phyloP scores from a whole-genome alignment of 2,113 vertebrate species.

The Sinocyclocheilus rhinocerous region DNA sequence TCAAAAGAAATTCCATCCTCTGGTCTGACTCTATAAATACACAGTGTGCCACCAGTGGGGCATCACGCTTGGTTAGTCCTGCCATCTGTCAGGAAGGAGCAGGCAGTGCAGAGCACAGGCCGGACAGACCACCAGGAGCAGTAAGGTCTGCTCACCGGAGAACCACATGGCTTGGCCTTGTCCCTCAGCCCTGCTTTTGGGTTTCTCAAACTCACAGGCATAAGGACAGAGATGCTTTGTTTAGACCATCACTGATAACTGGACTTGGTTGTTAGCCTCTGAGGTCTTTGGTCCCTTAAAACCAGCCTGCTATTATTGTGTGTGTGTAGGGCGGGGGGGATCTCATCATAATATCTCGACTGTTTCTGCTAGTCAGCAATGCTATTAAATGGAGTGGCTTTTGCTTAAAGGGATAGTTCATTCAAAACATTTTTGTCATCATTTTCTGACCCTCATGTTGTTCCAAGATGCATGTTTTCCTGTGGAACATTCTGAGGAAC shows the following conservation, averaged over 20 bases:
- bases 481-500: not conserved
- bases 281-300: conserved; percentile 15
- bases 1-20: conserved; percentile 25
- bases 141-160: not conserved
- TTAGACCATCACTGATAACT: not conserved
- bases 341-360: not conserved
- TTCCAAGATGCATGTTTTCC: not conserved
- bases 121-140: conserved; percentile 25
- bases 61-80: conserved; percentile 24
- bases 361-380: not conserved
- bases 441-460: not conserved
- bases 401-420: not conserved
- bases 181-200: conserved; percentile 16
- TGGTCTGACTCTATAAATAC: conserved; percentile 40
- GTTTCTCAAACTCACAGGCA: not conserved
- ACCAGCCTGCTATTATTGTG: not conserved
- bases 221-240: not conserved
- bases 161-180: conserved; percentile 2
- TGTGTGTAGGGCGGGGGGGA: too few relatives aligned
- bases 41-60: conserved; percentile 14
- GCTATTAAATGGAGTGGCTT: not conserved
- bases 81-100: conserved; percentile 44
- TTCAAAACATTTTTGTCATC: not conserved
- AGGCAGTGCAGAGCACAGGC: not conserved
- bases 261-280: not conserved